Base-by-base conservation (phyloP, 2,888 invertebrate genomes). In the Prosopocoilus inquinatus region DNA sequence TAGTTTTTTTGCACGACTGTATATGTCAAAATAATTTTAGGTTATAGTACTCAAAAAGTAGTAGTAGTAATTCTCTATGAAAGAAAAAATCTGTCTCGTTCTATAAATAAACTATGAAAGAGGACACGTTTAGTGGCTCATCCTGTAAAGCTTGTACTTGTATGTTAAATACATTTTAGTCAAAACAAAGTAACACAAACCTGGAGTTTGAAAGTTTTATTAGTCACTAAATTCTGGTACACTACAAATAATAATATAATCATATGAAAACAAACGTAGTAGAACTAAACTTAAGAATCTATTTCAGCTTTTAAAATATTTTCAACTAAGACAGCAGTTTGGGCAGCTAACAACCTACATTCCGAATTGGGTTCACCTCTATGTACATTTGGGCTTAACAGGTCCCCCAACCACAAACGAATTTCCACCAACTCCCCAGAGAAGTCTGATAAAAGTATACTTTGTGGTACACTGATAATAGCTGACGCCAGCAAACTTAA, bases 401-500 rank as follows among this genome's bases (percentile, higher is more conserved):
- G 76, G 46, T 86, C 85, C 2, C 78, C 73, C 35, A 92, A 70
- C 90, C 91, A 91, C 28, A 80, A 71, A 46, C 85, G 78, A 44
- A 88, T 78, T 64, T 91, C 90, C 44, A 84, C 68, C 50, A 91
- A 71, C 1, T 83, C 80, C 8, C 83, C 81, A 3, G 81, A 77
- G 64, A 89, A 85, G 50, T 89, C 86, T 0, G 75, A 75, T 1
- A 80, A 71, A 2, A 90, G 66, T 9, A 86, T 74, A 8, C 78
- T 74, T 0, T 79, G 71, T 0, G 90, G 88, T 9, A 87, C 78
- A 0, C 82, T 83, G 2, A 89, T 69, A 0, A 89, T 70, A 0
- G 87, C 83, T 0, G 88, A 79, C 0, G 86, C 88, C 1, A 90
- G 74, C 48, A 90, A 78, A 13, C 85, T 82, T n/a, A 91, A 78